These are phyloP conservation scores for Sphecodes monilicornis DNA, from an alignment of 2,888 invertebrate species.

Conservation along the genomic window DNA sequence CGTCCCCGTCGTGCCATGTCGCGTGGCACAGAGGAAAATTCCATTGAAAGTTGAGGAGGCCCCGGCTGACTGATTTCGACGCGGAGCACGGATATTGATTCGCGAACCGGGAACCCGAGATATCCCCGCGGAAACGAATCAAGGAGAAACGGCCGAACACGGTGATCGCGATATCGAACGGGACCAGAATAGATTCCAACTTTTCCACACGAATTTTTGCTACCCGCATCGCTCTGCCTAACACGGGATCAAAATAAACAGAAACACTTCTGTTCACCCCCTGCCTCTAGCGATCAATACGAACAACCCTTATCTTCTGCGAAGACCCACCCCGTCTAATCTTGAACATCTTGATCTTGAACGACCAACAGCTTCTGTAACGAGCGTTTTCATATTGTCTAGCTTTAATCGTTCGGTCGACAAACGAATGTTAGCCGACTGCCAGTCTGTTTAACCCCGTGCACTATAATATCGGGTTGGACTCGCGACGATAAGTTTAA, in stretches of 20 bases:
- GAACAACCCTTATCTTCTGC: background rate
- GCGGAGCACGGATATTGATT: constrained; percentile 10
- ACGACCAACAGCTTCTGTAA: background rate
- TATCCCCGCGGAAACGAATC: background rate
- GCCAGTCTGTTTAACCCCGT: too few species aligned
- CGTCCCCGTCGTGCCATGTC: constrained; percentile 22
- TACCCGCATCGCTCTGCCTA: background rate
- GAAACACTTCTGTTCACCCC: background rate
- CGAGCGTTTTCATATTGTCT: background rate
- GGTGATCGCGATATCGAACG: background rate
- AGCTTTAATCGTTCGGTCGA: too few species aligned
- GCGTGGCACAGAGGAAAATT: constrained; percentile 73
- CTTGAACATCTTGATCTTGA: background rate
- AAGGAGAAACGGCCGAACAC: background rate
- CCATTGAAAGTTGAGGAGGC: constrained; percentile 67
- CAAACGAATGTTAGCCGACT: too few species aligned
- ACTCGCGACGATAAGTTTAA: too few species aligned
- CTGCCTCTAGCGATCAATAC: background rate
- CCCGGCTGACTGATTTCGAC: constrained; percentile 39
- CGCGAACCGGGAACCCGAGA: constrained; percentile 4
- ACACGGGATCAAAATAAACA: background rate
- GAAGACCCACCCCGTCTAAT: background rate
- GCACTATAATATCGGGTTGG: too few species aligned
- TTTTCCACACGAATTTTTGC: background rate
- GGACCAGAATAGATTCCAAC: constrained; percentile 1